Evolutionary conservation across 2,797 vertebrate genomes (phyloP), one percentile per base, ranked within the genome.

Genomic region (Tauraco hartlaubi): DNA sequence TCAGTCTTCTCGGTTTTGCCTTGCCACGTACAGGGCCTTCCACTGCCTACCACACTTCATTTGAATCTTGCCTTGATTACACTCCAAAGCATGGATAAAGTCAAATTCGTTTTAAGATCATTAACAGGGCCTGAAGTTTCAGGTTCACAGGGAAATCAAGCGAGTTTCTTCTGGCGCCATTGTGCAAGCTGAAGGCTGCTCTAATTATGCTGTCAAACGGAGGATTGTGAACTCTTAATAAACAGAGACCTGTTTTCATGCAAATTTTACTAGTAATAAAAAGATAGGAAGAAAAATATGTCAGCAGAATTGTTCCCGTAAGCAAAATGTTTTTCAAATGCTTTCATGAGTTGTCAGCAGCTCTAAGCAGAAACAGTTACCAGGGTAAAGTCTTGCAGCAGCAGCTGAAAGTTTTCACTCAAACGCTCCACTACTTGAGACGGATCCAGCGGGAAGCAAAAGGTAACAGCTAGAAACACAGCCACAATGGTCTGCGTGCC

Each of bases 241-340:
- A 92, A 95, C 52, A 93, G 46, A 95, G 94, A 93, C 64, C 93
- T 92, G 96, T 95, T 96, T 95, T 95, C 92, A 97, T 95, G 96
- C 93, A 96, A 95, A 96, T 96, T 94, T 93, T 94, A 71, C 46
- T 35, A 68, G 41, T 72, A 89, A 92, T 91, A 94, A 92, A 97
- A 96, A 94, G 87, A 73, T 43, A 84, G 75, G 39, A 93, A 95
- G 78, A 95, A 96, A 96, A 95, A 95, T 88, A 94, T 43, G 59
- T 93, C 95, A 96, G 92, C 72, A 91, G 88, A 94, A 95, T 93
- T 95, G 86, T 95, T 95, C 90, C 28, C 33, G 88, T 90, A 97
- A 95, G 95, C 94, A 96, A 97, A 96, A 93, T 91, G 95, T 95
- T 96, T 95, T 94, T 95, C 91, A 94, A 85, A 77, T 55, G 90